Base-by-base conservation (phyloP, 2,113 vertebrate genomes). In the Alouatta palliata region DNA sequence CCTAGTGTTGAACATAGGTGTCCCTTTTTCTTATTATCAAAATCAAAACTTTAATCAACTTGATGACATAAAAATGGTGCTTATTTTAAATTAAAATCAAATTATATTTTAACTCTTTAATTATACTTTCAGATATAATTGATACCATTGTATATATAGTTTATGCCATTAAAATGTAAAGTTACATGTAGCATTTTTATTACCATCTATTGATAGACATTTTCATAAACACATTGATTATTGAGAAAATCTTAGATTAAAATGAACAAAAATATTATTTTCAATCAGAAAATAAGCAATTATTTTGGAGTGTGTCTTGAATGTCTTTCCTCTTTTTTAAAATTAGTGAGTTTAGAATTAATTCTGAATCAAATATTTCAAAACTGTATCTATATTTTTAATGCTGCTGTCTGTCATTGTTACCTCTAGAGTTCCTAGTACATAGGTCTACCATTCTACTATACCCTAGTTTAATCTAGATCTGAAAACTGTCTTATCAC, bases 41-140 rank as follows among this genome's bases (percentile, higher is more conserved):
- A 64, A n/a, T 68, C 64, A 64, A 94, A 83, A 82, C 1, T 77
- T 88, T 96, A 30, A 79, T 12, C 32, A 90, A 75, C 1, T 68
- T 40, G 30, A 23, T 37, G 37, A 68, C 11, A 79, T 32, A 49
- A 93, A 90, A 89, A 73, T 68, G 47, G 8, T 58, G 21, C 9
- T 94, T 81, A 84, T 70, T 16, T 86, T 49, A 90, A 96, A 90
- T 43, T 12, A 27, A 61, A 83, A 66, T 82, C 3, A 86, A 97
- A 66, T 85, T 56, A 70, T 54, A 32, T 37, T 76, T 87, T 87
- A 95, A 56, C 4, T 45, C 32, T 76, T 21, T 93, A 86, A 47
- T 87, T 81, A 76, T 76, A 2, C 19, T 92, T 92, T 56, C 52
- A 84, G 45, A 43, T 58, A 23, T 64, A 87, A 84, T 76, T 76